Conservation (phyloP, 1,140 invertebrate species). For the Trialeurodes vaporariorum region DNA sequence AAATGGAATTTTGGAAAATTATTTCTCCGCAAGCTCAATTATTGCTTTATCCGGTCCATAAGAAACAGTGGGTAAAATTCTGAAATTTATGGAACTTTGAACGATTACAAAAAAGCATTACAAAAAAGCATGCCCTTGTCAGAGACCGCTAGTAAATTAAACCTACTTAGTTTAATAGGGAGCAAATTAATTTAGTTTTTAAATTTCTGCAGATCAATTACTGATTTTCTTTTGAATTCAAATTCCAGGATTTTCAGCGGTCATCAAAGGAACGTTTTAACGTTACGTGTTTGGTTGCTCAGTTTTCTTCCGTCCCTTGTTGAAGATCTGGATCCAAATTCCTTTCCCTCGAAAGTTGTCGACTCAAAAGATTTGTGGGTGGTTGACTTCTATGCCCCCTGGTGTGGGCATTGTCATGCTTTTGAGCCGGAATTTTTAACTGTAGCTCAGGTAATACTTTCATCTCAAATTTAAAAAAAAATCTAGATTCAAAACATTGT, state of each 20-base stretch:
- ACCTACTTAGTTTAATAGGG: no score
- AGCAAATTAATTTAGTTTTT: no score
- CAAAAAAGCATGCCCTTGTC: no score
- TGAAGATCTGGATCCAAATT: constrained; percentile 25
- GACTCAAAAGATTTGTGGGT: constrained; percentile 39
- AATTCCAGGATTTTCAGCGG: constrained; percentile 46
- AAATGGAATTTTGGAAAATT: no score
- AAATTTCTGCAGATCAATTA: no score
- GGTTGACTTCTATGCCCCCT: constrained; percentile 60
- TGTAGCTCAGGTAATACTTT: constrained; percentile 44
- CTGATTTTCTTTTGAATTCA: constrained; percentile 16
- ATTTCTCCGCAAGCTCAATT: no score
- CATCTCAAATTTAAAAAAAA: background rate
- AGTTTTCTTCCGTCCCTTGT: constrained; percentile 42
- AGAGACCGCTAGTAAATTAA: no score
- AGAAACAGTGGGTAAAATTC: no score
- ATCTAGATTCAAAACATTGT: background rate
- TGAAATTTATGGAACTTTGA: no score
- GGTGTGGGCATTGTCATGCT: constrained; percentile 56
- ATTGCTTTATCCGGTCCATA: no score
- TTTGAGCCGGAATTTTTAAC: constrained; percentile 57
- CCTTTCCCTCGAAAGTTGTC: constrained; percentile 29
- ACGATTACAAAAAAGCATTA: no score
- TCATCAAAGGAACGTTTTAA: constrained; percentile 43
- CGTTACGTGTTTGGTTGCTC: constrained; percentile 46